A percentile compares a stretch with the other conserved stretches of the same genome.
phyloP scores from a whole-genome alignment of 35 echinoderm and acorn worm species.

The Nesometra sesokonis region DNA sequence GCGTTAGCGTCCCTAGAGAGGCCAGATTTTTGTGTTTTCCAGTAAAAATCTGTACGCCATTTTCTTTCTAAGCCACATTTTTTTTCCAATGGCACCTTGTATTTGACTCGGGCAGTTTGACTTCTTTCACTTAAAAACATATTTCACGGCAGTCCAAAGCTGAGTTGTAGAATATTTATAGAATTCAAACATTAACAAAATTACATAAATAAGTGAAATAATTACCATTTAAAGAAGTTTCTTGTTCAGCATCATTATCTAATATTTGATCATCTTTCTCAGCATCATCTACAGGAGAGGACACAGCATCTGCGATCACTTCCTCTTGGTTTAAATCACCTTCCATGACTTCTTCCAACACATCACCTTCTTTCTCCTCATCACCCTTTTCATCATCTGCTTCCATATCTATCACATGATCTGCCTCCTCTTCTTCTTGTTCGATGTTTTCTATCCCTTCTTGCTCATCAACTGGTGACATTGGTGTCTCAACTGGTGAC shows the following conservation, averaged over 20 bases:
- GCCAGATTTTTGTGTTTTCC: too few species aligned
- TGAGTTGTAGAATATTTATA: too few species aligned
- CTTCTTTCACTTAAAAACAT: too few species aligned
- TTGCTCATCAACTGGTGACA: slow-evolving; percentile 1
- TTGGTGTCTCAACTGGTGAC: too few species aligned
- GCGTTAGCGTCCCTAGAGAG: too few species aligned
- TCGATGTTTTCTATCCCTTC: slow-evolving; percentile 13
- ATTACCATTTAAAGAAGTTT: neutral
- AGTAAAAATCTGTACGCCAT: too few species aligned
- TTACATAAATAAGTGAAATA: too few species aligned
- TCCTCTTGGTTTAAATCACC: slow-evolving; percentile 42
- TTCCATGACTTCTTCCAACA: slow-evolving; percentile 8
- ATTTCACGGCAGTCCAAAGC: too few species aligned
- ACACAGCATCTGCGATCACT: neutral
- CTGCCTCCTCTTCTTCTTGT: neutral
- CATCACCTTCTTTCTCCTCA: slow-evolving; percentile 5
- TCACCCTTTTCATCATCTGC: neutral
- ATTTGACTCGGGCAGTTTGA: too few species aligned
- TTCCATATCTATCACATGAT: neutral
- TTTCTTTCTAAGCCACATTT: too few species aligned
- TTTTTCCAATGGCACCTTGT: too few species aligned
- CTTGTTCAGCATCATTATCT: neutral
- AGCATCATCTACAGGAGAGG: neutral
- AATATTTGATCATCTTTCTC: neutral
- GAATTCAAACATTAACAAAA: too few species aligned